Base-by-base conservation (phyloP, 2,113 vertebrate genomes). In the Smithornis capensis region DNA sequence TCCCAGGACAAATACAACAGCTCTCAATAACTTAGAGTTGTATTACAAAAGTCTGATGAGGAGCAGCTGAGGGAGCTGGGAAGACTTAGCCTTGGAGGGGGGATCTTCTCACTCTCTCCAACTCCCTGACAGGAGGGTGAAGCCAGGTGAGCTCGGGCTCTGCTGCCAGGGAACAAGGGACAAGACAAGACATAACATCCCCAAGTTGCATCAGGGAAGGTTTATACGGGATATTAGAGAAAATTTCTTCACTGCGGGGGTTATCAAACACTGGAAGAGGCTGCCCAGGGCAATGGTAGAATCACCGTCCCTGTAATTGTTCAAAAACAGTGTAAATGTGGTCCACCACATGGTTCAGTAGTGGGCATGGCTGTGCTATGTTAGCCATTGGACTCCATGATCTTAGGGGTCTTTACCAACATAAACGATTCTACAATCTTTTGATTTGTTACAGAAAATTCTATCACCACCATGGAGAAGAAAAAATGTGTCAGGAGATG, bases 131-230 rank as follows among this genome's bases (percentile, higher is more conserved):
- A 24, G 45, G 37, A 74, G 10, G 8, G 15, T 15, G 2, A 6
- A 45, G 8, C 4, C 1, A 0, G 23, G 19, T 19, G 45, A 19
- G 3, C 1, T 5, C 4, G 0, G 44, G 16, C 4, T 74, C 8
- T 82, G 28, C 37, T 52, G 10, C 12, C 28, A n/a, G 33, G 23
- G 5, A 59, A 59, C 23, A 42, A 29, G 6, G 8, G 33, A 57
- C 31, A 38, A 23, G 52, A 65, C 3, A n/a, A 65, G 15, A 53
- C 5, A 13, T 4, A 67, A 65, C 2, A 5, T 7, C 15, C 37
- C 28, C 52, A 60, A 4, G 10, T 4, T 45, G 13, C 2, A 21
- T 5, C 15, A 25, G n/a, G 8, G 10, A 7, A 75, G 4, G 13
- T 38, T 60, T 53, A 60, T 24, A n/a, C 4, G 14, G 28, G 27